These are phyloP conservation scores for Gallinago media DNA, from an alignment of 2,113 vertebrate genomes.

Conservation along the genomic window DNA sequence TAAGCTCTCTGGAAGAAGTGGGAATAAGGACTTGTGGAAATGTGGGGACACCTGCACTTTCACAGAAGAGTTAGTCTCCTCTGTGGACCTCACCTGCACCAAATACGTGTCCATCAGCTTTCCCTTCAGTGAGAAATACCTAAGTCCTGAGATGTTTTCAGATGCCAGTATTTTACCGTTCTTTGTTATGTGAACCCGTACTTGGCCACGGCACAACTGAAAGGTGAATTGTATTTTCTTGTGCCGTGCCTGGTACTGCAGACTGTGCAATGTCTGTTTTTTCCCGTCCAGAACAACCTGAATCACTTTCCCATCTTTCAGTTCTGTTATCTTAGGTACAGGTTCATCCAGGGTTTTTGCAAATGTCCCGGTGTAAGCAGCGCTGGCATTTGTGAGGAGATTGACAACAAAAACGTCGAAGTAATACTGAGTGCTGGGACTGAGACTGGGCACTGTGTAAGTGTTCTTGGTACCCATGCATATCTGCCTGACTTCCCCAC, in stretches of 20 bases:
- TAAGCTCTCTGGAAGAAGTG: slow-evolving; percentile 85
- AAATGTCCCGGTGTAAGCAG: slow-evolving; percentile 82
- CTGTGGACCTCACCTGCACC: slow-evolving; percentile 77
- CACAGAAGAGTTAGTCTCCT: slow-evolving; percentile 71
- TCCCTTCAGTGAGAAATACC: slow-evolving; percentile 86
- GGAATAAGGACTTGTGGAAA: slow-evolving; percentile 82
- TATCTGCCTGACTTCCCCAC: slow-evolving; percentile 75
- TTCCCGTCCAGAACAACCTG: slow-evolving; percentile 78
- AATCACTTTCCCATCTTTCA: slow-evolving; percentile 85
- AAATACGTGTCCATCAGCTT: slow-evolving; percentile 77
- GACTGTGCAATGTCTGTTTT: slow-evolving; percentile 74
- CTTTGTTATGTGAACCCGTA: slow-evolving; percentile 78
- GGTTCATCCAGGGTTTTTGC: slow-evolving; percentile 85
- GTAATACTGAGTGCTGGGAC: slow-evolving; percentile 86
- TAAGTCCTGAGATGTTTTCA: slow-evolving; percentile 77
- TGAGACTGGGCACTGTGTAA: slow-evolving; percentile 84
- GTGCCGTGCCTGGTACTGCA: slow-evolving; percentile 82
- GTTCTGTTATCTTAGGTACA: slow-evolving; percentile 64
- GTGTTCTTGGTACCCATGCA: slow-evolving; percentile 84
- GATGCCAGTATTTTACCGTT: slow-evolving; percentile 77
- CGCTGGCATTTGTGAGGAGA: slow-evolving; percentile 81
- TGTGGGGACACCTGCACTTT: slow-evolving; percentile 85
- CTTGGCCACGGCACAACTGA: slow-evolving; percentile 82
- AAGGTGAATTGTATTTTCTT: slow-evolving; percentile 86
- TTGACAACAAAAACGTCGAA: slow-evolving; percentile 89